Base-by-base conservation (phyloP, 2,797 vertebrate species). In the Micropoecilia bifurca region DNA sequence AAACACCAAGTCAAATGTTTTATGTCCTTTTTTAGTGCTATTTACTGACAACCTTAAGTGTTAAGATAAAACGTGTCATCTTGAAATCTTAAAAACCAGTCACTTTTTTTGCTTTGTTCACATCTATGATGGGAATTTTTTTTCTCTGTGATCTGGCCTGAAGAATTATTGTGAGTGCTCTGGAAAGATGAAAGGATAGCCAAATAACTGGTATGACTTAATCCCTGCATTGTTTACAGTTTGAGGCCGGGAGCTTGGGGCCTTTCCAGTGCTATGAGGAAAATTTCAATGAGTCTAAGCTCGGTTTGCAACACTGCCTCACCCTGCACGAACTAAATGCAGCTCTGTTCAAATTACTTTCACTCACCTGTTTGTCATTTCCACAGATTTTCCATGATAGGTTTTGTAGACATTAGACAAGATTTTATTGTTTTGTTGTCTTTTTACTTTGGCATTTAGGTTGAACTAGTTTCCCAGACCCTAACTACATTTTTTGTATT, bases 101-200 rank as follows among this genome's bases (percentile, higher is more conserved):
- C 9, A n/a, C 53, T 39, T 30, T 18, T 78, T 59, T 59, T 55
- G 57, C 79, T 87, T 87, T 89, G 81, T 69, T 69, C 66, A 41
- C 39, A 69, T 90, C 85, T 91, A 85, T 81, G 82, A 91, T 57
- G 79, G 80, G 83, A 85, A 88, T 88, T 87, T 71, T 88, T 53
- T 78, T 61, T 84, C 41, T 46, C 41, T 63, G 33, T 55, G 79
- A 83, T 83, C 73, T 80, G 77, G 80, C 76, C 78, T 50, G 77
- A 87, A 89, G 79, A 87, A 79, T 86, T 83, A 88, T 84, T 86
- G 79, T 79, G 69, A 79, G 81, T 74, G 63, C 76, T 77, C 75
- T 74, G 80, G 74, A 86, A 85, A 90, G 88, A 92, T 91, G 91
- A 90, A 89, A 91, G 88, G 90, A 88, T 85, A 89, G 82, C 82